phyloP scores from a whole-genome alignment of 2,113 vertebrate species.

The Phylloscopus whistleri region DNA sequence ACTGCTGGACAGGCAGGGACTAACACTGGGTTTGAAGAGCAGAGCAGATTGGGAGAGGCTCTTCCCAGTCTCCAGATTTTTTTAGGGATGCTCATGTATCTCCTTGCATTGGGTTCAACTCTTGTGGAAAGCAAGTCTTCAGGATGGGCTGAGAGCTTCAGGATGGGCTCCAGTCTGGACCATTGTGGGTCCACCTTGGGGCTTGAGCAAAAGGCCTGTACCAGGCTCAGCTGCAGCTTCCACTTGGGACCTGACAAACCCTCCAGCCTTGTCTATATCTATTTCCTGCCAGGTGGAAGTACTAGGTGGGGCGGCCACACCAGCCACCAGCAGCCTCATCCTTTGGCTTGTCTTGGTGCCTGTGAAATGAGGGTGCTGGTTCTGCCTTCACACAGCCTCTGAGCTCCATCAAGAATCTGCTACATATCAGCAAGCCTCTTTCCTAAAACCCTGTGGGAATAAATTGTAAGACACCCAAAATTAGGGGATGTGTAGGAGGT shows the following conservation, averaged over 20 bases:
- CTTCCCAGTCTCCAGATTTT: neutral
- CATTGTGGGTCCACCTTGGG: accelerated
- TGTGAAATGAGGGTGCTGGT: neutral
- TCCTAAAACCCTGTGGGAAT: neutral
- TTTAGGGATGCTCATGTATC: neutral
- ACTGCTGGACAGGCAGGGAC: neutral
- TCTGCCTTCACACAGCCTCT: neutral
- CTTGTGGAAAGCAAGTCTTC: neutral
- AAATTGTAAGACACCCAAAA: neutral
- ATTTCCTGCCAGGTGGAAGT: neutral
- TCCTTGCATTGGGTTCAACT: accelerated
- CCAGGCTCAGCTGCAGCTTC: neutral
- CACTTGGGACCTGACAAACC: neutral
- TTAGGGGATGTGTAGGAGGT: neutral
- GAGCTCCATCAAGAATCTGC: neutral
- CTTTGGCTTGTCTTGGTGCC: neutral
- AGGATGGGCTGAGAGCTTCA: neutral
- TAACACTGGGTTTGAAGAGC: neutral
- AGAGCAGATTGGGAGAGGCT: neutral
- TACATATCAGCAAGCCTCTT: neutral
- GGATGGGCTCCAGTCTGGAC: neutral
- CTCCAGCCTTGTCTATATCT: neutral
- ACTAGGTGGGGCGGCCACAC: neutral
- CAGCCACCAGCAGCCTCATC: neutral
- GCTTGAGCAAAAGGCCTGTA: neutral